phyloP scores from a whole-genome alignment of 2,113 vertebrate genomes.

The Trogon melanurus region DNA sequence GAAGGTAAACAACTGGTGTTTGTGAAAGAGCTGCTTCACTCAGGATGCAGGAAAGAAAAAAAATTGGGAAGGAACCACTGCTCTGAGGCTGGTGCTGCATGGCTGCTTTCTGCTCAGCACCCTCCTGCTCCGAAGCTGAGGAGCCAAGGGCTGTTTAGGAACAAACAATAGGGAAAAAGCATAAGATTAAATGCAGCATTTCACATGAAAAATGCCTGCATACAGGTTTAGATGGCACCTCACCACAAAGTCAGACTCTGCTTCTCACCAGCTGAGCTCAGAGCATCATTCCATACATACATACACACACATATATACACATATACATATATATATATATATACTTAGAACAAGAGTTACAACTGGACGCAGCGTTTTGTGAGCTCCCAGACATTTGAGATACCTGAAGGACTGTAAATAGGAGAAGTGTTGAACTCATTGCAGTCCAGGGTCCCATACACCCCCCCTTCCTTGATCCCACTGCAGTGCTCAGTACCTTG shows the following conservation, averaged over 20 bases:
- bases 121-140: background rate
- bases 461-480: accelerated
- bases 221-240: background rate
- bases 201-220: background rate
- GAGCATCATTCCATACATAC: background rate
- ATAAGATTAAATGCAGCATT: background rate
- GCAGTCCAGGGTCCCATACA: background rate
- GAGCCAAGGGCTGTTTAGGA: background rate
- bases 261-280: background rate
- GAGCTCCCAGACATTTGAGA: background rate
- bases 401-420: background rate
- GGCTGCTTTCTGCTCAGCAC: background rate
- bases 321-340: no score
- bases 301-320: no score
- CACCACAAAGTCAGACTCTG: background rate
- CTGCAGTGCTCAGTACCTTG: background rate
- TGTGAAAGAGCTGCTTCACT: slow-evolving; percentile 5
- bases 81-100: background rate
- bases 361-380: accelerated
- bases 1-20: slow-evolving; percentile 22
- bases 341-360: background rate
- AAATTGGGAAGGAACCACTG: accelerated
- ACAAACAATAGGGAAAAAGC: background rate
- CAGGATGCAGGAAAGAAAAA: background rate
- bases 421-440: background rate